Evolutionary conservation across 2,113 vertebrate species (phyloP).

Genomic region (Peromyscus maniculatus): DNA sequence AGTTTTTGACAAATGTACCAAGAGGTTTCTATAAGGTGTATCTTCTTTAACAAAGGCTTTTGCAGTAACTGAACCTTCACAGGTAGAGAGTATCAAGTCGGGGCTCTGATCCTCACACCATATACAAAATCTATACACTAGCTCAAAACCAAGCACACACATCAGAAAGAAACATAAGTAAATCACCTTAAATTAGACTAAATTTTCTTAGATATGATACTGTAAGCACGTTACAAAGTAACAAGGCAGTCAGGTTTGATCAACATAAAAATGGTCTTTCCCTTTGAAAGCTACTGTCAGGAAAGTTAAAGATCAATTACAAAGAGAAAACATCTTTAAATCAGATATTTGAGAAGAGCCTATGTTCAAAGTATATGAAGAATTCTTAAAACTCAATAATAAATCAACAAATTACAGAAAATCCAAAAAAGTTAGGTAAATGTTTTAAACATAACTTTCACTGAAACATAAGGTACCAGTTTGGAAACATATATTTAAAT

Average conservation of each 20-base stretch:
- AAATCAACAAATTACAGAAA: background rate
- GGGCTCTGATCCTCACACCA: background rate
- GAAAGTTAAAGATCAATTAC: background rate
- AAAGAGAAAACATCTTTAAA: constrained; percentile 36
- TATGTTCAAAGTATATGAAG: background rate
- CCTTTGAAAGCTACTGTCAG: constrained; percentile 21
- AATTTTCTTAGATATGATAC: constrained; percentile 3
- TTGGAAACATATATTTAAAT: constrained; percentile 35
- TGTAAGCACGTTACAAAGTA: background rate
- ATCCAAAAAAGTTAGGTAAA: constrained; percentile 7
- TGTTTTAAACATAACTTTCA: constrained; percentile 32
- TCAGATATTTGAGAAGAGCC: background rate
- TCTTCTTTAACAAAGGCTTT: background rate
- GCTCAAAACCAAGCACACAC: background rate
- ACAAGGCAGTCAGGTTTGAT: background rate
- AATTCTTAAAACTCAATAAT: constrained; percentile 41
- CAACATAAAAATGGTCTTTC: constrained; percentile 32
- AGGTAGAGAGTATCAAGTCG: background rate
- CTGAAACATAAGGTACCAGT: background rate
- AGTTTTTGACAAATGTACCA: background rate
- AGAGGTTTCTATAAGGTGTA: background rate
- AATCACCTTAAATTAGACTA: background rate
- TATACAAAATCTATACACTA: constrained; percentile 7
- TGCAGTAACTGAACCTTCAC: background rate
- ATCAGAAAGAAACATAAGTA: constrained; percentile 10